Conservation (phyloP, 1,140 invertebrate genomes). For the Oreohelix idahoensis region DNA sequence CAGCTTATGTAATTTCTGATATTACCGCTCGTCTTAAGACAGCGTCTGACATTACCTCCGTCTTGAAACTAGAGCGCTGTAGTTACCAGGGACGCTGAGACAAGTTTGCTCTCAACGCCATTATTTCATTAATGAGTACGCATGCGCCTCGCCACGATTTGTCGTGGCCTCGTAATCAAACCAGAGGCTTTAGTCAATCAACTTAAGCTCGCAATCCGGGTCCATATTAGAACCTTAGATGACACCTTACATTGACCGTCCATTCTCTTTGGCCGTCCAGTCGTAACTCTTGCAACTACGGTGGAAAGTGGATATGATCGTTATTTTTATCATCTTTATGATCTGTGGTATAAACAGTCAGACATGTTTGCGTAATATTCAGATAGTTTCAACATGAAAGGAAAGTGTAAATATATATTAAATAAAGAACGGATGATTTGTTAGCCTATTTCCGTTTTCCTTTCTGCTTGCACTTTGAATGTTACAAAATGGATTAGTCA, state of each 20-base stretch:
- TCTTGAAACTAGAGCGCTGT: not conserved
- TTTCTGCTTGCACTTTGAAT: too few species aligned
- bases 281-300: too few species aligned
- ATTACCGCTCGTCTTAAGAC: not conserved
- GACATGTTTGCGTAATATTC: too few species aligned
- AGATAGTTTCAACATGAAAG: too few species aligned
- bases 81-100: not conserved
- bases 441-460: too few species aligned
- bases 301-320: too few species aligned
- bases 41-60: not conserved
- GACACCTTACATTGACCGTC: not conserved
- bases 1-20: not conserved
- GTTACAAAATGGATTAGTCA: too few species aligned
- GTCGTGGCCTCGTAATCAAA: slow-evolving; percentile 23
- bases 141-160: slow-evolving; percentile 29
- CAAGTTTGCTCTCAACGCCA: slow-evolving; percentile 2
- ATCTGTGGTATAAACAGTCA: too few species aligned
- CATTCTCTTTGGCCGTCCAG: not conserved
- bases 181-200: slow-evolving; percentile 23
- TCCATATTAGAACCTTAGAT: not conserved
- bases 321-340: too few species aligned
- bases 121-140: slow-evolving; percentile 24
- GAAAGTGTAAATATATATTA: too few species aligned
- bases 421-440: too few species aligned
- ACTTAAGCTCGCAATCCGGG: slow-evolving; percentile 27